Percentiles rank a stretch among this genome's conserved stretches.
These are phyloP conservation scores for Uloborus diversus DNA, from an alignment of 1,140 invertebrate genomes.

Conservation along the genomic window DNA sequence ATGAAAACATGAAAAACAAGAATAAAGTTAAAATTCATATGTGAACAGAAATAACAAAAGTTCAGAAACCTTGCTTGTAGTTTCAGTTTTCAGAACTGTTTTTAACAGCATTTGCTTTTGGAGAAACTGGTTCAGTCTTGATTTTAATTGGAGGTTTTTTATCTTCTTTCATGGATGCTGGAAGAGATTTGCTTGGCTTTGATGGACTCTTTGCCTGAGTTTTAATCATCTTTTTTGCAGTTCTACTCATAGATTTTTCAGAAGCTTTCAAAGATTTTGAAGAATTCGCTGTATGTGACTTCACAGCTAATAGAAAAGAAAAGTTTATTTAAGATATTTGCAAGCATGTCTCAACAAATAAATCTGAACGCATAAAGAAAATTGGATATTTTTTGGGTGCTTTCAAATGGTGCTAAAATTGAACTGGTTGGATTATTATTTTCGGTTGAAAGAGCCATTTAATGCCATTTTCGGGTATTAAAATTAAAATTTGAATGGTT, in stretches of 20 bases:
- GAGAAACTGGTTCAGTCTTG: background rate
- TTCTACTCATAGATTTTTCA: slow-evolving; percentile 12
- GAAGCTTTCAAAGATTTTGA: too few relatives aligned
- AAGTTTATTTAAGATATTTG: too few relatives aligned
- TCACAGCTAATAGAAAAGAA: background rate
- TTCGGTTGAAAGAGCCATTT: too few relatives aligned
- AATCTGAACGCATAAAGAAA: too few relatives aligned
- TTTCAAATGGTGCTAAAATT: too few relatives aligned
- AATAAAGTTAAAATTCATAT: too few relatives aligned
- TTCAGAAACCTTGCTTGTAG: background rate
- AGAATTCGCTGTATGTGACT: slow-evolving; percentile 8
- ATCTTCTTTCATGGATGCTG: background rate
- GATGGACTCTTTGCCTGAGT: background rate
- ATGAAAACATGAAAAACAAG: too few relatives aligned
- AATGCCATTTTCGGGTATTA: too few relatives aligned
- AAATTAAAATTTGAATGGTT: too few relatives aligned
- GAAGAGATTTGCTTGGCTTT: background rate
- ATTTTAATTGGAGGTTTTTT: slow-evolving; percentile 12
- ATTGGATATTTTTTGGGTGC: too few relatives aligned
- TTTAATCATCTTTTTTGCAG: slow-evolving; percentile 17
- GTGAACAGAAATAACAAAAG: background rate
- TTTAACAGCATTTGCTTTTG: slow-evolving; percentile 18
- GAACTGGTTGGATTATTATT: too few relatives aligned
- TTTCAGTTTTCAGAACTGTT: slow-evolving; percentile 9
- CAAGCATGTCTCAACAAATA: too few relatives aligned